Evolutionary conservation across 1,140 invertebrate genomes (phyloP).

Genomic region (Holcopasites calliopsidis): DNA sequence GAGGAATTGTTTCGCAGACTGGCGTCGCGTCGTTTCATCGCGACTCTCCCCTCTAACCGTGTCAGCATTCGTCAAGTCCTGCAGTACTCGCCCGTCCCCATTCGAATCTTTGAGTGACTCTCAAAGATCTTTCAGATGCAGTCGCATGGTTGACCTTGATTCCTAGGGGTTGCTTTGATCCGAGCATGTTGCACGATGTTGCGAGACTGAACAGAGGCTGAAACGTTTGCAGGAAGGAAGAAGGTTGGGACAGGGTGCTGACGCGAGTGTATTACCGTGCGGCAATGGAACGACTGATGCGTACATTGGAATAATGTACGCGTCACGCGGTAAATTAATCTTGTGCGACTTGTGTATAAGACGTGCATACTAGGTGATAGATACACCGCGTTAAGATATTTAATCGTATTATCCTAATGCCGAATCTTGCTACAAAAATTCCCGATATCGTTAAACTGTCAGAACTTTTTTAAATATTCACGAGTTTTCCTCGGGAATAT

Average conservation of each 20-base stretch:
- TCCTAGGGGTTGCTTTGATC: not conserved
- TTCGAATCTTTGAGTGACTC: not conserved
- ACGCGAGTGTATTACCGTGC: not conserved
- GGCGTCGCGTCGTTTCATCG: conserved; percentile 27
- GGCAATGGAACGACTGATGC: not conserved
- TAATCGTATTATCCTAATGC: too few relatives aligned
- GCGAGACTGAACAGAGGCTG: not conserved
- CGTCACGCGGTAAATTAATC: conserved; percentile 23
- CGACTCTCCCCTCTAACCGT: not conserved
- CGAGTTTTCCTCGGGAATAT: not conserved
- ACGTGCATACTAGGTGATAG: not conserved
- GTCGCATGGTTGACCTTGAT: not conserved
- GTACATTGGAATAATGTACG: conserved; percentile 8
- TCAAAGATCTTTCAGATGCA: not conserved
- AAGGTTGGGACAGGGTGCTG: not conserved
- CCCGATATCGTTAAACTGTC: conserved; percentile 56
- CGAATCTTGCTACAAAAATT: conserved; percentile 11
- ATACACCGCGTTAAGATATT: not conserved
- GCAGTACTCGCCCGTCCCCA: not conserved
- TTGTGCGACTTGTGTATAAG: conserved; percentile 9
- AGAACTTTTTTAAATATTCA: conserved; percentile 46
- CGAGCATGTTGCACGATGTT: not conserved
- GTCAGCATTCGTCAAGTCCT: not conserved
- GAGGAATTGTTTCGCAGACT: conserved; percentile 63
- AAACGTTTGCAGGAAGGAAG: not conserved